Conservation (phyloP, 2,888 invertebrate genomes). For the Limenitis arthemis region DNA sequence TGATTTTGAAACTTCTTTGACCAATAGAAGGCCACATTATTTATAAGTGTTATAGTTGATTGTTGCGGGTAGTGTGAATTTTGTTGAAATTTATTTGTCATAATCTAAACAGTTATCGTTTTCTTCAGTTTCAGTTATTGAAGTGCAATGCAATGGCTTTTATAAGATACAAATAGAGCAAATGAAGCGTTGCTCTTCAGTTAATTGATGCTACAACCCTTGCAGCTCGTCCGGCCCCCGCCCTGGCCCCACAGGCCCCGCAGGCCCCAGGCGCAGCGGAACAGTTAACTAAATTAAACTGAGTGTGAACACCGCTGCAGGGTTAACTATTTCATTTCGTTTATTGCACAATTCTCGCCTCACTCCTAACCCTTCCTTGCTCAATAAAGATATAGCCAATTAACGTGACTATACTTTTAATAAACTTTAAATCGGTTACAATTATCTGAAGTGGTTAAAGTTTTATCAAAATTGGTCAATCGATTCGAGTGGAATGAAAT, state of each 20-base stretch:
- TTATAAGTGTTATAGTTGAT: no score
- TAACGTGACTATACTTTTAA: constrained; percentile 50
- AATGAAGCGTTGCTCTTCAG: no score
- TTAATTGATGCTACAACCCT: constrained; percentile 42
- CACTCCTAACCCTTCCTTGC: constrained; percentile 62
- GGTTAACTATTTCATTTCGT: constrained; percentile 72
- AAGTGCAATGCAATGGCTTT: no score
- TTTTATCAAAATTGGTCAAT: not conserved
- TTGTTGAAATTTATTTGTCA: no score
- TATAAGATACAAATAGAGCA: no score
- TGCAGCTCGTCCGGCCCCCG: constrained; percentile 23
- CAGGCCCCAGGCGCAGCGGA: constrained; percentile 59
- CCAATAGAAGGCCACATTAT: no score
- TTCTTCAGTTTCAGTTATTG: no score
- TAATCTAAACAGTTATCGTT: no score
- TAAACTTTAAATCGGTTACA: constrained; percentile 30
- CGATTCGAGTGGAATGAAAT: not conserved
- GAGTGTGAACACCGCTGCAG: constrained; percentile 70
- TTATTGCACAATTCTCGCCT: constrained; percentile 62
- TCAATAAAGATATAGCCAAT: constrained; percentile 69
- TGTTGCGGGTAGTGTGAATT: no score
- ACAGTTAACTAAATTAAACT: constrained; percentile 72
- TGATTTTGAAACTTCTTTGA: no score
- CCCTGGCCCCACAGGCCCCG: constrained; percentile 35
- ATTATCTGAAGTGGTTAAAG: not conserved